Evolutionary conservation across 2,797 vertebrate species (phyloP).

Genomic region (Rhinogobio ventralis): DNA sequence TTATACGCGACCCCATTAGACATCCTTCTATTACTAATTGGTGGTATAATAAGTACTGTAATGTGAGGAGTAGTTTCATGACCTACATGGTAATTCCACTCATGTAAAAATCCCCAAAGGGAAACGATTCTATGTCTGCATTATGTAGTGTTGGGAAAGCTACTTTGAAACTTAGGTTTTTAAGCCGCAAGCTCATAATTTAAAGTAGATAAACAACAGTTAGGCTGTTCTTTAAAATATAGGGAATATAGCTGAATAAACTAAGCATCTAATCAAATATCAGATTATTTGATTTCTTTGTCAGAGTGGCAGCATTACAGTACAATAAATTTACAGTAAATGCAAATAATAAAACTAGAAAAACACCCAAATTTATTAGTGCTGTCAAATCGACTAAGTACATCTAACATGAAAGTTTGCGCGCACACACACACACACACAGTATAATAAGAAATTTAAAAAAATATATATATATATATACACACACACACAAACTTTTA

Average conservation of each 20-base stretch:
- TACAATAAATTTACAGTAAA: background rate
- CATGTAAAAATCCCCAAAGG: conserved; percentile 15
- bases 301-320: background rate
- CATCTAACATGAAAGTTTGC: background rate
- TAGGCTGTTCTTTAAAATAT: background rate
- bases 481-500: too few relatives aligned
- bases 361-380: background rate
- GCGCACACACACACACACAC: too few relatives aligned
- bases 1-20: conserved; percentile 44
- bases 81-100: conserved; percentile 51
- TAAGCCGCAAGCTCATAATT: background rate
- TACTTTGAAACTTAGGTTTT: background rate
- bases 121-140: background rate
- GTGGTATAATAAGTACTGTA: conserved; percentile 40
- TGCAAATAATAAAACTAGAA: background rate
- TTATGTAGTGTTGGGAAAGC: conserved; percentile 4
- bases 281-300: background rate
- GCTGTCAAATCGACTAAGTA: background rate
- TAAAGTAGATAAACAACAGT: conserved; percentile 2
- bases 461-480: too few relatives aligned
- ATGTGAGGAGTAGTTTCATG: conserved; percentile 34
- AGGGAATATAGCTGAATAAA: background rate
- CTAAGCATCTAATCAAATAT: background rate
- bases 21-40: conserved; percentile 43
- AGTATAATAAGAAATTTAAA: too few relatives aligned